A percentile compares a stretch with the other conserved stretches of the same genome.
Evolutionary conservation across 1,140 invertebrate species (phyloP).

Genomic region (Macrobrachium rosenbergii): DNA sequence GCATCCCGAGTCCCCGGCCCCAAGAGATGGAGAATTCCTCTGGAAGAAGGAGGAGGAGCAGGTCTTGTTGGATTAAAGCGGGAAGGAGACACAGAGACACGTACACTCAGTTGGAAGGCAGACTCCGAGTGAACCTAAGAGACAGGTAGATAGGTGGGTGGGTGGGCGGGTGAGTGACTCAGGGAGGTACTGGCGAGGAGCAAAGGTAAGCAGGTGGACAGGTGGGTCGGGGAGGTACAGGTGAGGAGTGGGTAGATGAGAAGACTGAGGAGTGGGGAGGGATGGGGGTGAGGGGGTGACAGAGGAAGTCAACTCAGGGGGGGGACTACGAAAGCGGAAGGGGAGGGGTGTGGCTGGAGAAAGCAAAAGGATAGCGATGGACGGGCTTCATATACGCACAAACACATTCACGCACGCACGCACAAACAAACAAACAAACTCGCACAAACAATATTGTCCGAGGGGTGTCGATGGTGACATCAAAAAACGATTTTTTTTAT

Average conservation of each 20-base stretch:
- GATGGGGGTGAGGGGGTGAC: neutral
- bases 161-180: neutral
- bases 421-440: slow-evolving; percentile 15
- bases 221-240: too few relatives aligned
- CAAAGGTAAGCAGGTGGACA: neutral
- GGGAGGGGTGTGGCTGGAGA: too few relatives aligned
- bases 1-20: too few relatives aligned
- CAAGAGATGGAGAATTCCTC: too few relatives aligned
- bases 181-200: neutral
- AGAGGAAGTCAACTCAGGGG: too few relatives aligned
- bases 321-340: too few relatives aligned
- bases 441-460: neutral
- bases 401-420: neutral
- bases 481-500: neutral
- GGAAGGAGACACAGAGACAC: too few relatives aligned
- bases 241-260: neutral
- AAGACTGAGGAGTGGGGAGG: slow-evolving; percentile 3
- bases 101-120: slow-evolving; percentile 32
- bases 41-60: too few relatives aligned
- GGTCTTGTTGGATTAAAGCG: too few relatives aligned
- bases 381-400: neutral
- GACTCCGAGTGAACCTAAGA: slow-evolving; percentile 34
- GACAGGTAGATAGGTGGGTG: neutral
- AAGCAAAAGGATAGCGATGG: neutral
- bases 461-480: too few relatives aligned